Evolutionary conservation across 1,140 invertebrate species (phyloP), one percentile per base, ranked within the genome.

Genomic region (Pseudomyrmex pallidus): DNA sequence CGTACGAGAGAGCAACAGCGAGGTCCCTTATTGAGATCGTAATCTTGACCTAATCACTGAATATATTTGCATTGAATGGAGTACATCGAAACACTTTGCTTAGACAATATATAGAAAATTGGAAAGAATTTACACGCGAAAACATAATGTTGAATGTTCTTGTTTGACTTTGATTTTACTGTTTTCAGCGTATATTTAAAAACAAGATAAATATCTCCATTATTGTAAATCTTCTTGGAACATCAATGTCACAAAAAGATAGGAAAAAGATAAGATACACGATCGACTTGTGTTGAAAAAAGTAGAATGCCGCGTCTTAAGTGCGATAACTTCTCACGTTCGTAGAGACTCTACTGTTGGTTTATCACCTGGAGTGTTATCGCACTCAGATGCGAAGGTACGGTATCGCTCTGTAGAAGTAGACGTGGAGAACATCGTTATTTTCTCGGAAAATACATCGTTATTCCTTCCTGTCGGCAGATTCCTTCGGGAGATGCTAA

Each of bases 1-100:
- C 63, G 62, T 20, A 35, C 12, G 44, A 25, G 20, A 15, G 35
- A 35, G 35, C 1, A 70, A 80, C 54, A 70, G 44, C 52, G 74
- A 20, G 22, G 15, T 20, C 44, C 1, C 44, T 80, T 80, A 80
- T 80, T 80, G 54, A 80, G 76, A 80, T 80, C 54, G 54, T 72
- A 35, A 35, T 35, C 35, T 3, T 35, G 35, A 80, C 66, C 54
- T 44, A 72, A 80, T 72, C 66, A 46, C n/a, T 35, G 67, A 48
- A 59, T 46, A 22, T 80, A 80, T 80, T 80, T 80, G 76, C 76
- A 80, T 80, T 80, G 66, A 80, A 80, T 80, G 59, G 66, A 80
- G 35, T 57, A 44, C 3, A 17, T 35, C 44, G 44, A 80, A 44
- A 48, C 20, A 25, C 54, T 78, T 59, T 80, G 35, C 12, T 48